Conservation (phyloP, 2,888 invertebrate species). For the Cephus pygmeus region DNA sequence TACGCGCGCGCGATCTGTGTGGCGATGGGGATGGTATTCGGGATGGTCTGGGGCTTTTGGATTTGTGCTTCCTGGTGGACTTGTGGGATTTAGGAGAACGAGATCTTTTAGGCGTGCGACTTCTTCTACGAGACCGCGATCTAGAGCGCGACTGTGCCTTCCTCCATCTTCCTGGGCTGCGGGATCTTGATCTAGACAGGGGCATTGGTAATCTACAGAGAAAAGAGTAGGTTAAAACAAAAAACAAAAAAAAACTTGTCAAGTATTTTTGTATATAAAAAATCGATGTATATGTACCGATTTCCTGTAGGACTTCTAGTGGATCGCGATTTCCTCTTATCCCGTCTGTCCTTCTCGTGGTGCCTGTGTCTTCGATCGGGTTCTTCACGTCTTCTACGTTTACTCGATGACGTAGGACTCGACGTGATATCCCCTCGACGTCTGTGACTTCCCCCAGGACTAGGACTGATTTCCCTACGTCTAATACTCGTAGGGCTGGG, state of each 20-base stretch:
- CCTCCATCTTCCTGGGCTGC: conserved; percentile 72
- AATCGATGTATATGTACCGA: conserved; percentile 38
- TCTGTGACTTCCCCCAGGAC: conserved; percentile 47
- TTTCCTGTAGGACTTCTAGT: conserved; percentile 53
- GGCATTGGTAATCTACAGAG: conserved; percentile 47
- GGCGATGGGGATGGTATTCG: conserved; percentile 63
- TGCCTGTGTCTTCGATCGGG: conserved; percentile 66
- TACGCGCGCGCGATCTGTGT: conserved; percentile 53
- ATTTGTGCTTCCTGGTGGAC: conserved; percentile 66
- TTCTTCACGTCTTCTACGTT: conserved; percentile 64
- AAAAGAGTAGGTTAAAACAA: neutral
- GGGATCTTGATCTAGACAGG: conserved; percentile 69
- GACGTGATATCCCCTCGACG: conserved; percentile 48
- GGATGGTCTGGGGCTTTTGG: conserved; percentile 66
- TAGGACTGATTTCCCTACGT: conserved; percentile 56
- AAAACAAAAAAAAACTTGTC: neutral
- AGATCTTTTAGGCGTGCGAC: conserved; percentile 65
- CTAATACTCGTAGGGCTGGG: conserved; percentile 50
- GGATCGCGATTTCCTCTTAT: conserved; percentile 65
- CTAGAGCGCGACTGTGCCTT: conserved; percentile 67
- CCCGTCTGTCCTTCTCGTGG: conserved; percentile 66
- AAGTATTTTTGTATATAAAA: neutral
- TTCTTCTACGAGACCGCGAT: conserved; percentile 65
- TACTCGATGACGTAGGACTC: conserved; percentile 57
- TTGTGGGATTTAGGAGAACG: conserved; percentile 65